Evolutionary conservation across 92 coral and sea anemone genomes (phyloP), one percentile per base, ranked within the genome.

Genomic region (Phenganax marumi): DNA sequence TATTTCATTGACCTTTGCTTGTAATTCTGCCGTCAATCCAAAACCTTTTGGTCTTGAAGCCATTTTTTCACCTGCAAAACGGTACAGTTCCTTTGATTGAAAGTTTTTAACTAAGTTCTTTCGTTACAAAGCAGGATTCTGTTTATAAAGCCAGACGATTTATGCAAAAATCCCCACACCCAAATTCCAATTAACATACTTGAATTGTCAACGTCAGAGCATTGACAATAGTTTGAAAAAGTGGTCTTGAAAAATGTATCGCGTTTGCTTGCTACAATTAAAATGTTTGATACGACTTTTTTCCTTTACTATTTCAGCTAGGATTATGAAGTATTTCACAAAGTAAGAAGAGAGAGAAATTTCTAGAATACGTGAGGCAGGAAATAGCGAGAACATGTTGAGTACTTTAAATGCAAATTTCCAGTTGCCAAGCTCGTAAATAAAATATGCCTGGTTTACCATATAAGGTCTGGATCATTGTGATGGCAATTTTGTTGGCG

Each of bases 21-120:
- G 84, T 18, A 91, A 52, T 50, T 93, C 97, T 26, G 97, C 97
- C 8, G 93, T 86, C 89, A 93, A 63, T 6, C 97, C 97, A 62
- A 73, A 93, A 0, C 97, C 97, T 76, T 88, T 91, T 14, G 97
- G 97, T 86, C 97, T 83, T 21, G 81, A 49, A 26, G 97, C 97
- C 97, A 93, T 93, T 51, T 48, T 78, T 65, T 48, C 19, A n/a
- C 48, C 16, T 21, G 1, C n/a, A n/a, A 11, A 7, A 23, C 17
- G 24, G 13, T 52, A 16, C 39, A 48, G 13, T 46, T 19, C 22
- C 47, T 43, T 18, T 14, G 22, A 10, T 12, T 52, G 77, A 18
- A 21, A 19, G 55, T 50, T 9, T 49, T 3, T 19, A 52, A 13
- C 25, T 55, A 50, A 46, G 33, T 43, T 17, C 25, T 16, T 19